phyloP scores from a whole-genome alignment of 2,113 vertebrate species.

The Tragelaphus imberbis region DNA sequence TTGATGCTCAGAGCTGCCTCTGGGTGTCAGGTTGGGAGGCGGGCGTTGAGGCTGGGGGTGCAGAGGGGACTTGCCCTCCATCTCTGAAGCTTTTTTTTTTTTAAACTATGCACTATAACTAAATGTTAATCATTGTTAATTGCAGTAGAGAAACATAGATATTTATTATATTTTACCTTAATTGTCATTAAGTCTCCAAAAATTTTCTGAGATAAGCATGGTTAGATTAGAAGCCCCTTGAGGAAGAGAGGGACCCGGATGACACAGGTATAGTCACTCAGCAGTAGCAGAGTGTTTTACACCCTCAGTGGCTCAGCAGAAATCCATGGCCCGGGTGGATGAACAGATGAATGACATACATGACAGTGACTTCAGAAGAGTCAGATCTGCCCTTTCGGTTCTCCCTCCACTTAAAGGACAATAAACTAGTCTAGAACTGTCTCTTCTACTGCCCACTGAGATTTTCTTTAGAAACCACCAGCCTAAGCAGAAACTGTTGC shows the following conservation, averaged over 20 bases:
- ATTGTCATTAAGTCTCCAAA: neutral
- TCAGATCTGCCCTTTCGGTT: neutral
- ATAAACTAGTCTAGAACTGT: neutral
- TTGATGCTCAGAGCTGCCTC: neutral
- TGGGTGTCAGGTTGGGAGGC: rapidly evolving
- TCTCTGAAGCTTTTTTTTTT: neutral
- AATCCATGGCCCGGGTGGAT: rapidly evolving
- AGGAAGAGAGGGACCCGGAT: rapidly evolving
- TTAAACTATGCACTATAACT: rapidly evolving
- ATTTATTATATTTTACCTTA: neutral
- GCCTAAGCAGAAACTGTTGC: neutral
- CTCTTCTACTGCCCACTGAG: neutral
- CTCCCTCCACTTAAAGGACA: neutral
- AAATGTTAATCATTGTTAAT: neutral
- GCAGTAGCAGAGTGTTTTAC: rapidly evolving
- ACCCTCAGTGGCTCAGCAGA: rapidly evolving
- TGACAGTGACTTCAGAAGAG: neutral
- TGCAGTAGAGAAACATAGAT: neutral
- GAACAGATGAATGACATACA: rapidly evolving
- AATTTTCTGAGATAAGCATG: neutral
- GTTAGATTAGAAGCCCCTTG: neutral
- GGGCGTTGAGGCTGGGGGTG: neutral
- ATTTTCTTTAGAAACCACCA: neutral
- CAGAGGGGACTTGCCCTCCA: too few species aligned
- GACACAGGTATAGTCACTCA: rapidly evolving